Base-by-base conservation (phyloP, 2,888 invertebrate genomes). In the Pollenia angustigena region DNA sequence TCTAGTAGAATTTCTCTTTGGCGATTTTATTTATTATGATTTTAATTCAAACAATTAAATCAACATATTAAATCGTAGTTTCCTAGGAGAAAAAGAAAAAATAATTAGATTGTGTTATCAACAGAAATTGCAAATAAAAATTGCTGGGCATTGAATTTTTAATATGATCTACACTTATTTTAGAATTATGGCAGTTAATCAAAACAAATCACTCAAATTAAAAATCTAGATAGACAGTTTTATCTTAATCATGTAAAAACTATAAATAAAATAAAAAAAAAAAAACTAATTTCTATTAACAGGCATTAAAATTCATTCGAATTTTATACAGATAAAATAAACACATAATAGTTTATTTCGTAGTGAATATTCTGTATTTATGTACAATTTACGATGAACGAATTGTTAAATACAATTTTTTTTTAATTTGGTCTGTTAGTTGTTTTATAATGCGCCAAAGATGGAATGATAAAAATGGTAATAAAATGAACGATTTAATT, bases 371-470 rank as follows among this genome's bases (percentile, higher is more conserved):
- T 32, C 6, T 32, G 32, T 42, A 10, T 62, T 62, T 62, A 42
- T 62, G 9, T 42, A 11, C 8, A 72, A 18, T 60, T 74, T 48
- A 46, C 16, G 16, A 50, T 46, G n/a, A 42, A 52, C 42, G 32
- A 56, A 60, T 58, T 32, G 50, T 60, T 48, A 74, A 56, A 56
- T 76, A 76, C 23, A 23, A 54, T n/a, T 32, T 14, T 18, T 14
- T 18, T 40, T 32, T 32, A 32, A 32, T 58, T 23, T 42, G 40
- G 10, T 62, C 8, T 42, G n/a, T 12, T 58, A 8, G 7, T 62
- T 42, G 23, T 46, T 68, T 79, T 68, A 48, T 48, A 69, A 78
- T 54, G 56, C 32, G 46, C 68, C 46, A 60, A 68, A 79, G 58
- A 79, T 79, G 32, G 1, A 58, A 48, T 46, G 78, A 79, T 78